Evolutionary conservation across 2,888 invertebrate genomes (phyloP), one percentile per base, ranked within the genome.

Genomic region (Drosophila mulleri): DNA sequence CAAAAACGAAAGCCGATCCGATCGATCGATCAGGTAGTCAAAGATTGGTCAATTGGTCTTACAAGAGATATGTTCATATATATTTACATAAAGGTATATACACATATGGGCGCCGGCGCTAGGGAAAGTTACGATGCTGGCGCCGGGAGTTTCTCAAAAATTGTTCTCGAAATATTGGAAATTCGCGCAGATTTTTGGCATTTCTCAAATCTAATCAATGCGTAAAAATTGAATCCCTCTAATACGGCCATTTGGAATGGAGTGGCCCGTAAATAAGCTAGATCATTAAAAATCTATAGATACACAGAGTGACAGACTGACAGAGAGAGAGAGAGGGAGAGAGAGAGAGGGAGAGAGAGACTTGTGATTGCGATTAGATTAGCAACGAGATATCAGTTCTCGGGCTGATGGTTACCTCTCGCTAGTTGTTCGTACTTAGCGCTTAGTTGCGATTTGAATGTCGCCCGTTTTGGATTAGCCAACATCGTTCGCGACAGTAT

Each of bases 101-200:
- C 82, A 89, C 85, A 86, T 59, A 76, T 88, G 90, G 86, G 74
- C 62, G 69, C 60, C 72, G 78, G 71, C 67, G 65, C 73, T 67
- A 68, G 67, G 83, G 86, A 81, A 83, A 83, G 37, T 83, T 76
- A 45, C 11, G 20, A 32, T 42, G 61, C 78, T 79, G 90, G 82
- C 80, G 77, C 81, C 72, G 90, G 88, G 82, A 84, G 83, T 86
- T 90, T 75, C 82, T 74, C 54, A 57, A 60, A 63, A 67, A 35
- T 9, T 50, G 50, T 35, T 32, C 32, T 65, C 75, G 76, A 65
- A 84, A 75, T 77, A 18, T 37, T 73, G 82, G 86, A 57, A 88
- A 83, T 83, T 72, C 87, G 65, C 57, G 56, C 82, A 87, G 77
- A 89, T 73, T 79, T 72, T 75, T 68, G 84, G 65, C 79, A 73